These are phyloP conservation scores for Ennomos erosarius DNA, from an alignment of 2,888 invertebrate species.

Conservation along the genomic window DNA sequence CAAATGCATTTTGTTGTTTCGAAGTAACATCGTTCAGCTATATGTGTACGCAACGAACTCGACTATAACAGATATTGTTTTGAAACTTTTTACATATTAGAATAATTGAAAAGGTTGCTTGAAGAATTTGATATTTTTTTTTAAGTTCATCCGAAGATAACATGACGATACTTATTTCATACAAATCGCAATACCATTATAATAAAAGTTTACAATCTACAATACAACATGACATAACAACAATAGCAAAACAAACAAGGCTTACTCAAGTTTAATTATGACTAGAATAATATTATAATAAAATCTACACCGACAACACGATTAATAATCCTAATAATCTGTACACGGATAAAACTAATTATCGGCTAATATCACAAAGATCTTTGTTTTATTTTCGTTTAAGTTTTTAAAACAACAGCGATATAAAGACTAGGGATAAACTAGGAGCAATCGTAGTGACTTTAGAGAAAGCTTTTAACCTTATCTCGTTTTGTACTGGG, in stretches of 20 bases:
- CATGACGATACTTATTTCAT: too few species aligned
- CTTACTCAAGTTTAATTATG: constrained; percentile 14
- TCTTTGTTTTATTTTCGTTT: constrained; percentile 15
- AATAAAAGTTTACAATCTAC: too few species aligned
- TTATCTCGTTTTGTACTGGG: constrained; percentile 79
- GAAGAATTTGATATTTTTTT: too few species aligned
- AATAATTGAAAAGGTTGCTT: too few species aligned
- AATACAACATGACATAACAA: too few species aligned
- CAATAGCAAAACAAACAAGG: constrained; percentile 3
- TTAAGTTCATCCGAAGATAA: too few species aligned
- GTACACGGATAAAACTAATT: constrained; percentile 62
- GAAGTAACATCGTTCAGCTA: too few species aligned
- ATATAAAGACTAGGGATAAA: constrained; percentile 53
- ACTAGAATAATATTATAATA: constrained; percentile 33
- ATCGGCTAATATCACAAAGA: constrained; percentile 76
- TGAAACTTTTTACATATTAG: too few species aligned
- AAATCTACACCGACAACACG: constrained; percentile 48
- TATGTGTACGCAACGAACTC: too few species aligned
- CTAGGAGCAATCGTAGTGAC: constrained; percentile 56
- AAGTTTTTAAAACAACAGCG: constrained; percentile 55
- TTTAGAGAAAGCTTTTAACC: constrained; percentile 73
- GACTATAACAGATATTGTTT: too few species aligned
- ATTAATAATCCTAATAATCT: constrained; percentile 47
- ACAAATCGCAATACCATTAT: neutral
- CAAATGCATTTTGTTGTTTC: too few species aligned